Base-by-base conservation (phyloP, 92 coral and sea anemone species). In the Anthopleura xanthogrammica region DNA sequence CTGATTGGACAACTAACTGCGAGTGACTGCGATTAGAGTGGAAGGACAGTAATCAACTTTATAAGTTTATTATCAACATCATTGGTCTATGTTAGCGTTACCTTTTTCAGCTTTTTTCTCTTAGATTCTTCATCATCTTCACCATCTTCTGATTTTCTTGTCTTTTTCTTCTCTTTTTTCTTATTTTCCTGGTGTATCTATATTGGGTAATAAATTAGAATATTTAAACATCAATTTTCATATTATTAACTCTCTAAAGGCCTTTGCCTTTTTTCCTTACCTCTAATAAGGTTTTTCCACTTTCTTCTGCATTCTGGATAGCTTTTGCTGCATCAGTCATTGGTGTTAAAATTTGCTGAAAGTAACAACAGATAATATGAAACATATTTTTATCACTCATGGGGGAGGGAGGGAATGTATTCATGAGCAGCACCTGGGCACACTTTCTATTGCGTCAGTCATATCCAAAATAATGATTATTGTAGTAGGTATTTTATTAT, bases 121-220 rank as follows among this genome's bases (percentile, higher is more conserved):
- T 77, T 87, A 64, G 91, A 90, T 52, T 74, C 88, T 41, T 90
- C 97, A 10, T 91, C 98, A 52, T 92, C 92, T 39, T 96, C 95
- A 23, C 92, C 93, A 5, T 93, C 95, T 4, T 85, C 85, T 75
- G 92, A 85, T 83, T 90, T 95, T 22, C 90, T 56, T 52, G 86
- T 89, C 65, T 92, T 92, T 86, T 95, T 93, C 90, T 87, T 92
- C 23, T 90, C 90, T 48, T 91, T 93, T 76, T 89, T 92, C 10
- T 88, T 93, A 81, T 90, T 96, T 79, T 96, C 99, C 60, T 96
- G 95, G 60, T 96, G 99, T 48, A 96, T 79, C 99, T 96, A 83
- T 96, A 83, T 39, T 52, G 41, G 13, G 20, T 23, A 52, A 46
- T 77, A 10, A 5, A 62, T 20, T 5, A 62, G 12, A 20, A 54